Conservation (phyloP, 2,113 vertebrate genomes). For the Carlito syrichta region DNA sequence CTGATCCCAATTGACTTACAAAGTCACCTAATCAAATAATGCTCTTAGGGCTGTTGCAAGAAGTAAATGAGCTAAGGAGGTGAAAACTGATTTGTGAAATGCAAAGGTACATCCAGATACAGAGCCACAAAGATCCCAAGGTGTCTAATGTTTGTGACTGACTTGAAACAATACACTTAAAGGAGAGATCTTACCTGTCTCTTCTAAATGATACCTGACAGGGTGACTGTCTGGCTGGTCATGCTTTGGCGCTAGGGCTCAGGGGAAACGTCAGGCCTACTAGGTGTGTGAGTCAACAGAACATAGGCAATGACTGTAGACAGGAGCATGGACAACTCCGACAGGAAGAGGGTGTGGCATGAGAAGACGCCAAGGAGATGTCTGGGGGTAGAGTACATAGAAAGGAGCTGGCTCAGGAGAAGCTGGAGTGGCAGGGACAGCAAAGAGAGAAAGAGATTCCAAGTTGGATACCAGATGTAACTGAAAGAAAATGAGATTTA, state of each 20-base stretch:
- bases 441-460: neutral
- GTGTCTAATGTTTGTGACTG: neutral
- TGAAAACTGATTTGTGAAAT: neutral
- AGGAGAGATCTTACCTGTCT: neutral
- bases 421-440: neutral
- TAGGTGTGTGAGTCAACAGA: neutral
- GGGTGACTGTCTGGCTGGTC: neutral
- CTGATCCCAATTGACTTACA: neutral
- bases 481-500: neutral
- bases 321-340: no score
- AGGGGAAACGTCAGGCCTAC: neutral
- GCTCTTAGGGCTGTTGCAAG: neutral
- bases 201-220: neutral
- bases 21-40: neutral
- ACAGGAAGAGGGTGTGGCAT: neutral
- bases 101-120: neutral
- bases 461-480: neutral
- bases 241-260: neutral
- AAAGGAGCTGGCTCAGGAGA: neutral
- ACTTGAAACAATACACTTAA: neutral
- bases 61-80: neutral
- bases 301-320: neutral
- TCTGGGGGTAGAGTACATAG: neutral
- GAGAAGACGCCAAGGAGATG: neutral
- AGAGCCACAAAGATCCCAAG: neutral